Conservation (phyloP, 2,888 invertebrate species). For the Maniola hyperantus region DNA sequence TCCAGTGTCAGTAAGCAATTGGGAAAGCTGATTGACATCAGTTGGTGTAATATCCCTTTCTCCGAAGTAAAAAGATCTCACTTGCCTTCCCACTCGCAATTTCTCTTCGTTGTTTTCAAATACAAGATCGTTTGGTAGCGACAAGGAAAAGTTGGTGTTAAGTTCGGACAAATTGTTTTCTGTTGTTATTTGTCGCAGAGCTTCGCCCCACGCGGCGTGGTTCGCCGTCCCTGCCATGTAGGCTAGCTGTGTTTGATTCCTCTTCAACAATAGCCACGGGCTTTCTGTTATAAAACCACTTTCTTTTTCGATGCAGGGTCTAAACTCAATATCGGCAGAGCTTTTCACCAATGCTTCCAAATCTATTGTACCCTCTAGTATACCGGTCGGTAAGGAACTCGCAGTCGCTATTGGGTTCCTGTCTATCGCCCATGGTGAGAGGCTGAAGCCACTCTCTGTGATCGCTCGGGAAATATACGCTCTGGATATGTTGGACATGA, state of each 20-base stretch:
- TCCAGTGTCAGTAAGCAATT: constrained; percentile 59
- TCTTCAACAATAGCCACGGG: constrained; percentile 56
- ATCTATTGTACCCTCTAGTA: constrained; percentile 41
- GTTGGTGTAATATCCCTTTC: constrained; percentile 47
- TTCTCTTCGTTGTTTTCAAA: constrained; percentile 47
- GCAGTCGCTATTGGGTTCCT: constrained; percentile 56
- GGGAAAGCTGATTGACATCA: constrained; percentile 48
- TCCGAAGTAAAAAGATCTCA: constrained; percentile 60
- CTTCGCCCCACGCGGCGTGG: constrained; percentile 59
- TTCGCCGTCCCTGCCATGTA: constrained; percentile 64
- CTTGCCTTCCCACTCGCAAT: constrained; percentile 44
- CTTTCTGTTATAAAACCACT: constrained; percentile 53
- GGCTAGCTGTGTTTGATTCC: constrained; percentile 45
- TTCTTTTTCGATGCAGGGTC: constrained; percentile 58
- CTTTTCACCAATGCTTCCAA: constrained; percentile 46
- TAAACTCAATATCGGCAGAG: constrained; percentile 49
- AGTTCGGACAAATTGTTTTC: constrained; percentile 47
- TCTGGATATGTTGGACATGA: constrained; percentile 55
- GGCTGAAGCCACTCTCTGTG: constrained; percentile 64
- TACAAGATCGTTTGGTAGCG: constrained; percentile 61
- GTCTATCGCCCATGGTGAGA: constrained; percentile 65
- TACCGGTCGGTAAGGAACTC: constrained; percentile 47
- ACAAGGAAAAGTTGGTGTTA: constrained; percentile 47
- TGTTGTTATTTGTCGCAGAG: constrained; percentile 49
- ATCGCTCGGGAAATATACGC: constrained; percentile 61